These are phyloP conservation scores for Petrophora chlorosata DNA, from an alignment of 2,888 invertebrate genomes.

Conservation along the genomic window DNA sequence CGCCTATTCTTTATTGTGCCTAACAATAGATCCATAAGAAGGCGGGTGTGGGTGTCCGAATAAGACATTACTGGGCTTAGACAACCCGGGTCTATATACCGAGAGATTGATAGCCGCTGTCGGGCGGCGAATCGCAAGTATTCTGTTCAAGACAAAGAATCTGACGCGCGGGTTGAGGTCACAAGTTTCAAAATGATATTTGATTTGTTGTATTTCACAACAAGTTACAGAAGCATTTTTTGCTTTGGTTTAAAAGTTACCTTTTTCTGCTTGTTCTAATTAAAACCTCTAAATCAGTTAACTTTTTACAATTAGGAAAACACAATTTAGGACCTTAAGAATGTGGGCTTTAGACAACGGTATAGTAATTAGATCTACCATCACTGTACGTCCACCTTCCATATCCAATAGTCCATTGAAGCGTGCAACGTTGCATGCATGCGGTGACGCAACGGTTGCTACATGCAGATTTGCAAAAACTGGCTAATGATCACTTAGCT, in stretches of 20 bases:
- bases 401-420: not conserved
- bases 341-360: too few species aligned
- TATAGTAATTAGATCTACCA: too few species aligned
- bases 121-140: constrained; percentile 2
- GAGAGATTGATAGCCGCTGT: constrained; percentile 18
- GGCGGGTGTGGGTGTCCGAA: constrained; percentile 19
- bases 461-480: constrained; percentile 3
- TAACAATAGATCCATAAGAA: constrained; percentile 14
- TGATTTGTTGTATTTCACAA: constrained; percentile 2
- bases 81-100: too few species aligned
- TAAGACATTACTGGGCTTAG: constrained; percentile 22
- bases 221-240: too few species aligned
- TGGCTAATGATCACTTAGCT: not conserved
- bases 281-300: too few species aligned
- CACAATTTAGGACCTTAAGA: too few species aligned
- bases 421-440: not conserved
- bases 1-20: constrained; percentile 4
- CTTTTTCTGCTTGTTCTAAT: too few species aligned
- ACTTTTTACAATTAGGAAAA: too few species aligned
- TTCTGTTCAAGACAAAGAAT: constrained; percentile 10
- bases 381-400: too few species aligned
- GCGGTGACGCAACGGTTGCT: not conserved
- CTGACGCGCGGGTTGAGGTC: constrained; percentile 8
- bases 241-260: too few species aligned
- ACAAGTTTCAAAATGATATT: constrained; percentile 5